Conservation (phyloP, 2,113 vertebrate genomes). For the Epinephelus cyanopodus region DNA sequence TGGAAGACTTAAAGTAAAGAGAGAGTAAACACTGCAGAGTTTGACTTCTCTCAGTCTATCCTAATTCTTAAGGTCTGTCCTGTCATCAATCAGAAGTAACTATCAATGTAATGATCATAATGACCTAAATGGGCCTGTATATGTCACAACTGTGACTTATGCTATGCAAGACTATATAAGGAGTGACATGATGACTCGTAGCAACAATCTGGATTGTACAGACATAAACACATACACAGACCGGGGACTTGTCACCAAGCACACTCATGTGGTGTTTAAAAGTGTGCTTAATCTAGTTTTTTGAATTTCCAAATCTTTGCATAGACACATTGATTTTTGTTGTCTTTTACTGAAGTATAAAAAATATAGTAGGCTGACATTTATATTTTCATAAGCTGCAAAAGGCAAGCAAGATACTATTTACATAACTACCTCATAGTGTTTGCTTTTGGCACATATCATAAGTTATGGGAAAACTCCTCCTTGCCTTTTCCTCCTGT, state of each 20-base stretch:
- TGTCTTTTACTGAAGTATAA: neutral
- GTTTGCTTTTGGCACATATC: neutral
- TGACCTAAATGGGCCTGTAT: neutral
- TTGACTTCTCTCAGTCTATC: neutral
- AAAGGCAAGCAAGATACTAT: neutral
- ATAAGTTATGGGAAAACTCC: neutral
- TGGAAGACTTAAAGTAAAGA: neutral
- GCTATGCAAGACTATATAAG: slow-evolving; percentile 15
- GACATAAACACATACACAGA: neutral
- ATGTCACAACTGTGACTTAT: neutral
- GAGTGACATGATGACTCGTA: neutral
- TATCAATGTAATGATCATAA: slow-evolving; percentile 6
- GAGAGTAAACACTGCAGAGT: neutral
- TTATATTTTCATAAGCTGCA: neutral
- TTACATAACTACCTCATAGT: neutral
- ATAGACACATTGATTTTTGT: neutral
- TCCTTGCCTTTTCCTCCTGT: neutral
- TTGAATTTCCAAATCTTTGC: neutral
- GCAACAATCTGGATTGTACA: neutral
- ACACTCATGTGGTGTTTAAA: neutral
- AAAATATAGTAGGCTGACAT: neutral
- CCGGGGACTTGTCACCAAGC: neutral
- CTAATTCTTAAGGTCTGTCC: neutral
- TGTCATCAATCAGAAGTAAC: neutral
- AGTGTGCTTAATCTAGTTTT: neutral